phyloP scores from a whole-genome alignment of 2,113 vertebrate species.

The Austrofundulus limnaeus region DNA sequence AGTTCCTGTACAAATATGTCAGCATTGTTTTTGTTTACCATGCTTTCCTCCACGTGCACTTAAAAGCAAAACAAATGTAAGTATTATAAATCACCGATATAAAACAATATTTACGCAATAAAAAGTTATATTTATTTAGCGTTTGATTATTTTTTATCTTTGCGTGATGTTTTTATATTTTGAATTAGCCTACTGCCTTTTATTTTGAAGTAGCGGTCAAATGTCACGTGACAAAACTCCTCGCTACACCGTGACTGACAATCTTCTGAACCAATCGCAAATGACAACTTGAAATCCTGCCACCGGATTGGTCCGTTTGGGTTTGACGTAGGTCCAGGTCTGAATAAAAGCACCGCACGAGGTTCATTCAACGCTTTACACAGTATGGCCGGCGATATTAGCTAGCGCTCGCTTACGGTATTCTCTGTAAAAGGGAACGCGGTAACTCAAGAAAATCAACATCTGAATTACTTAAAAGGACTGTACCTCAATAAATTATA shows the following conservation, averaged over 20 bases:
- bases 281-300: rapidly evolving
- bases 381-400: slow-evolving; percentile 99
- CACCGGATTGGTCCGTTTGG: slow-evolving; percentile 29
- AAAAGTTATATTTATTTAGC: background rate
- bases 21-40: no score
- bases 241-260: slow-evolving; percentile 34
- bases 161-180: background rate
- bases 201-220: background rate
- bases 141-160: background rate
- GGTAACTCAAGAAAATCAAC: slow-evolving; percentile 82
- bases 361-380: slow-evolving; percentile 81
- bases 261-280: slow-evolving; percentile 34
- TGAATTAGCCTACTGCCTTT: background rate
- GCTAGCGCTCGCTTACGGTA: slow-evolving; percentile 96
- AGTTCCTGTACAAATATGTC: no score
- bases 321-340: slow-evolving; percentile 4
- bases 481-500: slow-evolving; percentile 84
- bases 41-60: no score
- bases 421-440: slow-evolving; percentile 97
- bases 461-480: slow-evolving; percentile 79
- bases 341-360: slow-evolving; percentile 78
- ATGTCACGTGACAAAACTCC: slow-evolving; percentile 28
- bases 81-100: no score
- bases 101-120: no score
- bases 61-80: no score